Base-by-base conservation (phyloP, 2,888 invertebrate species). In the Adela reaumurella region DNA sequence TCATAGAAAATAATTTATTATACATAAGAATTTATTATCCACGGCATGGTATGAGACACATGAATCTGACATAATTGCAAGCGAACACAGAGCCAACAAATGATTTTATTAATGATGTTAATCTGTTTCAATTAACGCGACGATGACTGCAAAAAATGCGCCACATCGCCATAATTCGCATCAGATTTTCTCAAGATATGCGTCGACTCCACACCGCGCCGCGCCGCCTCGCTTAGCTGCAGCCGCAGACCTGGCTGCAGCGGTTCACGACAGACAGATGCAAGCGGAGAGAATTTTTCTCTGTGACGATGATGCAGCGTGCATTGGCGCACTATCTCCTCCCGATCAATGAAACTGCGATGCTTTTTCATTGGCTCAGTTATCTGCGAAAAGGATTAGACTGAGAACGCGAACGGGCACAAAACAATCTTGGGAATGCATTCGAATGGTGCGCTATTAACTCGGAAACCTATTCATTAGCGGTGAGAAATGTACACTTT, bases 71-170 rank as follows among this genome's bases (percentile, higher is more conserved):
- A n/a, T n/a, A n/a, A n/a, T n/a, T 19, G 46, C 41, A 29, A 47
- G 29, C 45, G 45, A 24, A 62, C 43, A 29, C 49, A 47, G 24
- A 24, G 24, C 57, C 57, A 64, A 67, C 67, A 69, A 67, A 68
- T 66, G 62, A 49, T 64, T 64, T 62, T 60, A 60, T 58, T 62
- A 62, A 59, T 56, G 65, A 66, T 68, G 58, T 53, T 59, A 60
- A 69, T 67, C 64, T 57, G 50, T 47, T 43, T 59, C 60, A 68
- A 65, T 67, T 67, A 70, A 65, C 58, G 57, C 55, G 57, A 57
- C 63, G 64, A 65, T 62, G 60, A 62, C 50, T 53, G 51, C 57
- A 61, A 67, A 67, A 68, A 67, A 62, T 57, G 57, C 60, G 57
- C 59, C 56, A 59, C 59, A 59, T 61, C 54, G 57, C 55, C 61